Base-by-base conservation (phyloP, 2,113 vertebrate species). In the Riparia riparia region DNA sequence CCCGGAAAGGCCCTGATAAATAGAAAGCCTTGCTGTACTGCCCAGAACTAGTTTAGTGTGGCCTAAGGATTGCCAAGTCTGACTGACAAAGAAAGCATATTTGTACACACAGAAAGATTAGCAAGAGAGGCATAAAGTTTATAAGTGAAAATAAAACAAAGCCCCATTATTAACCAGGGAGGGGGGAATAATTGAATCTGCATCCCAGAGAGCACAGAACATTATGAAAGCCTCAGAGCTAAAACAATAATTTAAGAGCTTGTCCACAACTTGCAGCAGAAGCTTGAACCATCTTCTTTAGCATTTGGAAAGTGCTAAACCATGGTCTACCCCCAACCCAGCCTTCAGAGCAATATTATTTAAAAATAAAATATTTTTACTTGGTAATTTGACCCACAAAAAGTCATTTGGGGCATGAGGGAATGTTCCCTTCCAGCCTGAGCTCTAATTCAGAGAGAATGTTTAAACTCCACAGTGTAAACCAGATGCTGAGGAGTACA, bases 131-230 rank as follows among this genome's bases (percentile, higher is more conserved):
- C 80, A 89, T 71, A 73, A 97, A 92, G 89, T 95, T 96, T 71
- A 85, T 80, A 93, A 84, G 71, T 76, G 68, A 95, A 97, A 96
- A 94, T 89, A 90, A 95, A 96, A 89, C 93, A 91, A 91, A 89
- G 92, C 83, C 80, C 61, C 88, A 86, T 94, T 91, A 95, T 89
- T 91, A 95, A 89, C 41, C 1, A 0, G 47, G 65, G 77, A 56
- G 47, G 69, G 63, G 83, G 71, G n/a, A 85, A 95, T 68, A 92
- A 96, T 24, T 28, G 73, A 92, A 60, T 54, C 81, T 84, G 63
- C 90, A 91, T 84, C 90, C 82, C 90, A 90, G 76, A 89, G 76
- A 95, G 83, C 63, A 80, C n/a, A 82, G 73, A 70, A 82, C 63
- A 64, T 73, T 93, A 61, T 50, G 82, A 92, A 86, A 91, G 82